Percentiles rank a stretch among this genome's conserved stretches.
Evolutionary conservation across 2,797 vertebrate species (phyloP).

Genomic region (Threskiornis aethiopicus): DNA sequence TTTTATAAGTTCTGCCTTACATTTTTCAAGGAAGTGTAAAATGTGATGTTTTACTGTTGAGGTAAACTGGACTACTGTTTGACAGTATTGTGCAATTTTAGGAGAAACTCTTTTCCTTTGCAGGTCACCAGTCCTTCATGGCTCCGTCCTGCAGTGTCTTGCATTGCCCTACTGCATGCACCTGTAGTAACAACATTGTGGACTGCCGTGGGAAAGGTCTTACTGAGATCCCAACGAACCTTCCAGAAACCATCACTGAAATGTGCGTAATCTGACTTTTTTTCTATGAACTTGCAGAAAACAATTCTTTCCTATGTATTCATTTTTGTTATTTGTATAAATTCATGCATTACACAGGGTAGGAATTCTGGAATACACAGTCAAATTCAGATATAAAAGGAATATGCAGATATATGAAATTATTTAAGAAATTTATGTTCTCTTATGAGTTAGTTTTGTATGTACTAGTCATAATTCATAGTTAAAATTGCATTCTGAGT

Average conservation of each 20-base stretch:
- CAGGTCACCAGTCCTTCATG: slow-evolving; percentile 91
- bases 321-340: background rate
- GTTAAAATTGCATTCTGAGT: background rate
- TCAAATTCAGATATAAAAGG: background rate
- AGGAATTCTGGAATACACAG: background rate
- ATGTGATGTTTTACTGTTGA: background rate
- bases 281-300: background rate
- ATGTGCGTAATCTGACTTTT: slow-evolving; percentile 82
- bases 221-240: slow-evolving; percentile 94
- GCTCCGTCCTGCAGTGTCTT: slow-evolving; percentile 92
- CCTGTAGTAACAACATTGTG: slow-evolving; percentile 98
- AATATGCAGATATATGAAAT: background rate
- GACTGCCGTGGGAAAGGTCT: slow-evolving; percentile 96
- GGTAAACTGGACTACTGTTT: background rate
- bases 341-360: background rate
- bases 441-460: background rate
- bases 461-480: background rate
- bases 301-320: background rate
- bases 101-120: slow-evolving; percentile 31
- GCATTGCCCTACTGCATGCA: slow-evolving; percentile 92
- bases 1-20: background rate
- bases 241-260: slow-evolving; percentile 97
- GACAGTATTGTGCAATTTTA: background rate
- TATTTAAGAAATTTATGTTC: background rate
- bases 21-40: background rate